Evolutionary conservation across 2,888 invertebrate genomes (phyloP).

Genomic region (Lypha dubia): DNA sequence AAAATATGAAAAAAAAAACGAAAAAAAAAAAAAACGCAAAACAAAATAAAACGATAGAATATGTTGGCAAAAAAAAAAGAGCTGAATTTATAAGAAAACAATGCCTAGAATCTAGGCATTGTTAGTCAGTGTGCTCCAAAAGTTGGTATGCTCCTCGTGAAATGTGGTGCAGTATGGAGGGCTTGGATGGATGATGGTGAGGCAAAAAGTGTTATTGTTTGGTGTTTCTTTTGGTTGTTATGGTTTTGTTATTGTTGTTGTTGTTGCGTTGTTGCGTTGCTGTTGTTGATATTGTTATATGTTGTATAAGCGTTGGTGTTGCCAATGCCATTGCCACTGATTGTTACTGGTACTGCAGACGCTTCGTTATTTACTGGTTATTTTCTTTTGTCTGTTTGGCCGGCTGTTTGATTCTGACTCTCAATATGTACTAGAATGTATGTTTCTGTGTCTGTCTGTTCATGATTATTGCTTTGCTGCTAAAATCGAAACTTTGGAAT

Average conservation of each 20-base stretch:
- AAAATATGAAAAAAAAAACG: slow-evolving; percentile 28
- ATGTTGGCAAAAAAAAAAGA: slow-evolving; percentile 22
- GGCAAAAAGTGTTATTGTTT: slow-evolving; percentile 60
- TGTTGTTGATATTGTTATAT: slow-evolving; percentile 24
- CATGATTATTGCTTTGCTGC: slow-evolving; percentile 61
- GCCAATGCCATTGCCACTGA: slow-evolving; percentile 63
- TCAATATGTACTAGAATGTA: background rate
- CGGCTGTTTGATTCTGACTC: slow-evolving; percentile 37
- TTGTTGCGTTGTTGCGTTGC: background rate
- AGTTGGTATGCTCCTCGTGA: slow-evolving; percentile 43
- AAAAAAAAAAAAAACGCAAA: slow-evolving; percentile 1
- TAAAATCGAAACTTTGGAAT: slow-evolving; percentile 46
- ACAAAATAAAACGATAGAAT: background rate
- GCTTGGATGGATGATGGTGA: slow-evolving; percentile 42
- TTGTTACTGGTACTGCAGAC: slow-evolving; percentile 61
- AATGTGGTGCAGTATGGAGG: slow-evolving; percentile 50
- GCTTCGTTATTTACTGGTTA: slow-evolving; percentile 56
- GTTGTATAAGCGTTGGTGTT: slow-evolving; percentile 57
- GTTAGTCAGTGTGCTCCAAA: slow-evolving; percentile 52
- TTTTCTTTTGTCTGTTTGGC: slow-evolving; percentile 42
- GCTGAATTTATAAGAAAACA: slow-evolving; percentile 34
- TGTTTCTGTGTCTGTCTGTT: slow-evolving; percentile 23
- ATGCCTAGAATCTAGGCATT: slow-evolving; percentile 51
- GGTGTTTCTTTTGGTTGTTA: slow-evolving; percentile 53
- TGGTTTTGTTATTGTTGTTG: slow-evolving; percentile 26